Conservation (phyloP, 2,888 invertebrate species). For the Gandaritis pyraliata region DNA sequence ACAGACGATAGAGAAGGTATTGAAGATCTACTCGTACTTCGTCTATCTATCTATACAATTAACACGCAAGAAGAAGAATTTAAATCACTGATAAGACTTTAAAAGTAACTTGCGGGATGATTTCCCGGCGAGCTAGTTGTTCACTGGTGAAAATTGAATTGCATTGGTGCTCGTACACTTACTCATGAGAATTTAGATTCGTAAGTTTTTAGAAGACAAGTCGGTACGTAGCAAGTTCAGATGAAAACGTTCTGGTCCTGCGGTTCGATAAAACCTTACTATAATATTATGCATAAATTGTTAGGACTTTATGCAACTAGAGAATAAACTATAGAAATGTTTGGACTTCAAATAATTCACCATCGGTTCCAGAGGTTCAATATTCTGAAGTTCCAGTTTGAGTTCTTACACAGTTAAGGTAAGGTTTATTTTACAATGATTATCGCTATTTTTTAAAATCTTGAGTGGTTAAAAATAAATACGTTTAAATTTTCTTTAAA, state of each 20-base stretch:
- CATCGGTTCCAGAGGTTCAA: too few relatives aligned
- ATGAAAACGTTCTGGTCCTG: slow-evolving; percentile 47
- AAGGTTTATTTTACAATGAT: too few relatives aligned
- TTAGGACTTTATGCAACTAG: slow-evolving; percentile 42
- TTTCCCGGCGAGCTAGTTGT: slow-evolving; percentile 6
- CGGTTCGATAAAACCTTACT: slow-evolving; percentile 50
- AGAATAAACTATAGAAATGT: slow-evolving; percentile 21
- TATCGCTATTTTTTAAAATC: too few relatives aligned
- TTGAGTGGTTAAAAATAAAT: too few relatives aligned
- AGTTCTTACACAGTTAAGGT: too few relatives aligned
- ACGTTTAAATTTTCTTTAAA: too few relatives aligned
- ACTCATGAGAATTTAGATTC: slow-evolving; percentile 2
- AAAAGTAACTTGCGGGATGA: slow-evolving; percentile 42
- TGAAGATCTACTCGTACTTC: too few relatives aligned
- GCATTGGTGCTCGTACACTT: too few relatives aligned
- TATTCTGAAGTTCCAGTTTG: too few relatives aligned
- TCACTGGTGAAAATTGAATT: not conserved
- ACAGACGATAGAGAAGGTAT: too few relatives aligned
- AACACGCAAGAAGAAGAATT: too few relatives aligned
- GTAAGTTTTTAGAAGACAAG: slow-evolving; percentile 36
- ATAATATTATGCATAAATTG: slow-evolving; percentile 54
- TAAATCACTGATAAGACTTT: slow-evolving; percentile 70
- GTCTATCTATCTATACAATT: too few relatives aligned
- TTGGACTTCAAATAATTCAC: not conserved
- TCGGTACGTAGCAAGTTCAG: slow-evolving; percentile 40